phyloP scores from a whole-genome alignment of 2,797 vertebrate genomes.

The Etheostoma nigrum region DNA sequence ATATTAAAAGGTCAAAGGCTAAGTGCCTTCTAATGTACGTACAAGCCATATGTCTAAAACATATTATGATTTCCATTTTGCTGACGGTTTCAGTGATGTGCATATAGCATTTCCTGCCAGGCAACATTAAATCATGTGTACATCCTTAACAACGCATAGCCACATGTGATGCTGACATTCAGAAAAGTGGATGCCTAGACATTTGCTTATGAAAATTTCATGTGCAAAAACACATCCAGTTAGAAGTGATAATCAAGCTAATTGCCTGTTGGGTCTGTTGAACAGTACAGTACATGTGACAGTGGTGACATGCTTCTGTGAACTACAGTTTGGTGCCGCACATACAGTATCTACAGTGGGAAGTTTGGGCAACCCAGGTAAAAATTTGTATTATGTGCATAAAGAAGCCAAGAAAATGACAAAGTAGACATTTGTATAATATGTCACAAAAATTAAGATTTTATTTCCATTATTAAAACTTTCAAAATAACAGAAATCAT shows the following conservation, averaged over 20 bases:
- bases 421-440: too few species aligned
- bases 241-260: slow-evolving; percentile 34
- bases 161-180: slow-evolving; percentile 58
- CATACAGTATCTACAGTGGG: slow-evolving; percentile 28
- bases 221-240: slow-evolving; percentile 39
- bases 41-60: slow-evolving; percentile 27
- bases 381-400: too few species aligned
- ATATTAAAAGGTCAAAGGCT: slow-evolving; percentile 45
- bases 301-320: slow-evolving; percentile 2
- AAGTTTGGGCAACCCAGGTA: too few species aligned
- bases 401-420: too few species aligned
- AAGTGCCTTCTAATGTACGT: slow-evolving; percentile 38
- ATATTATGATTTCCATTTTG: slow-evolving; percentile 41
- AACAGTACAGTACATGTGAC: slow-evolving; percentile 29
- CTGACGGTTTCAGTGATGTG: slow-evolving; percentile 23
- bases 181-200: slow-evolving; percentile 30
- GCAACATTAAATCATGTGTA: slow-evolving; percentile 33
- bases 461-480: too few species aligned
- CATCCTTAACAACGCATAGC: slow-evolving; percentile 9
- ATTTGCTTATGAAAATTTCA: slow-evolving; percentile 64
- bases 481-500: too few species aligned
- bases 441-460: too few species aligned
- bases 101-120: slow-evolving; percentile 13
- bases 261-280: slow-evolving; percentile 27
- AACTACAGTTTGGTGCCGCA: slow-evolving; percentile 21